Base-by-base conservation (phyloP, 1,140 invertebrate species). In the Bombus consobrinus region DNA sequence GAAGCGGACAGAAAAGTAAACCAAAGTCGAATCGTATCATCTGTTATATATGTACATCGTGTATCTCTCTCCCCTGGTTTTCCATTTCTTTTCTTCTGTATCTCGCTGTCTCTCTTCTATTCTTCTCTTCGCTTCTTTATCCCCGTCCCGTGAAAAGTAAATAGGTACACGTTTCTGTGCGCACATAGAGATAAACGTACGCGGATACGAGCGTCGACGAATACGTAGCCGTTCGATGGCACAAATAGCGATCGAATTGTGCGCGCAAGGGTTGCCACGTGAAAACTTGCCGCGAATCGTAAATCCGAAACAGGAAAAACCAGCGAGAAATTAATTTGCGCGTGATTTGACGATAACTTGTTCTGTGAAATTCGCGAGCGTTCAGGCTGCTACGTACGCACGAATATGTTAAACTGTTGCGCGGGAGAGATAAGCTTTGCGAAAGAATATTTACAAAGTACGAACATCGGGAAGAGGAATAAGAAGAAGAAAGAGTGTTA, bases 381-480 rank as follows among this genome's bases (percentile, higher is more conserved):
- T 57, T 53, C 78, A 37, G 22, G 15, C 25, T 32, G 9, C 43
- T 39, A 71, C 69, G 32, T 77, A 62, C 22, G 25, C 74, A 28
- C 18, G 57, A 77, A 12, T 8, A 9, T 2, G 15, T 39, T 9
- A 62, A 39, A 62, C 28, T 37, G 0, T 69, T n/a, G 34, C 15
- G 28, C 15, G 37, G 22, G 1, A 43, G 12, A 43, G 59, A 53
- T 34, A 72, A 81, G 80, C 47, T 75, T 66, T 34, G 71, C 32
- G 39, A 64, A 13, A 53, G 34, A 57, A 66, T 68, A 82, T 88
- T 81, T 89, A 84, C 76, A 90, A 41, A 82, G 13, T 76, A 47
- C 41, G 41, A 43, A 43, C 15, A 47, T 15, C 72, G 13, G 34
- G 1, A 73, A 25, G 34, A 59, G 18, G 5, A 39, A 13, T 22